Evolutionary conservation across 2,797 vertebrate genomes (phyloP).

Genomic region (Intellagama lesueurii): DNA sequence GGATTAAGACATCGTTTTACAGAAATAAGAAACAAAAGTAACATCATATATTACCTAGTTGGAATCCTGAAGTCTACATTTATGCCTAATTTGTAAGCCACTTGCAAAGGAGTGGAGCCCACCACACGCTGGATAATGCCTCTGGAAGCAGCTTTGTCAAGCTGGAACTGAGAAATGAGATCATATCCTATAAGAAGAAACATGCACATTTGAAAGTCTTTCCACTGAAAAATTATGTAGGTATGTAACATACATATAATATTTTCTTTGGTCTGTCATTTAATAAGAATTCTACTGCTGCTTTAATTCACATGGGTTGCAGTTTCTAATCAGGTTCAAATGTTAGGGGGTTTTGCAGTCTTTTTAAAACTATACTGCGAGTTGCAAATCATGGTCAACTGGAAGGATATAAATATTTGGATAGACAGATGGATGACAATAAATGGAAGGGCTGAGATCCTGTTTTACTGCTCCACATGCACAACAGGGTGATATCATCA

Average conservation of each 20-base stretch:
- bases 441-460: neutral
- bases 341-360: neutral
- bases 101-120: conserved; percentile 83
- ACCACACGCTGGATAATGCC: conserved; percentile 82
- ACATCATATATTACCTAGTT: conserved; percentile 80
- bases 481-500: no score
- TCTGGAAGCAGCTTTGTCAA: conserved; percentile 87
- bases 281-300: neutral
- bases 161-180: conserved; percentile 91
- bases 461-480: no score
- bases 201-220: neutral
- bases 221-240: neutral
- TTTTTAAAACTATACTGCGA: neutral
- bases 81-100: conserved; percentile 85
- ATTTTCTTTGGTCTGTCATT: neutral
- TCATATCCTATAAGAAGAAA: conserved; percentile 83
- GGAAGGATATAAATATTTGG: neutral
- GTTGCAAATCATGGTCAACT: neutral
- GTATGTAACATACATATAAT: neutral
- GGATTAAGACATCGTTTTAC: neutral
- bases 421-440: neutral
- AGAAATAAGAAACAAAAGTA: neutral
- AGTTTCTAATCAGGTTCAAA: neutral
- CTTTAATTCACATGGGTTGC: neutral
- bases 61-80: conserved; percentile 89